phyloP scores from a whole-genome alignment of 2,888 invertebrate genomes.

The Dyspetes luteomarginatus region DNA sequence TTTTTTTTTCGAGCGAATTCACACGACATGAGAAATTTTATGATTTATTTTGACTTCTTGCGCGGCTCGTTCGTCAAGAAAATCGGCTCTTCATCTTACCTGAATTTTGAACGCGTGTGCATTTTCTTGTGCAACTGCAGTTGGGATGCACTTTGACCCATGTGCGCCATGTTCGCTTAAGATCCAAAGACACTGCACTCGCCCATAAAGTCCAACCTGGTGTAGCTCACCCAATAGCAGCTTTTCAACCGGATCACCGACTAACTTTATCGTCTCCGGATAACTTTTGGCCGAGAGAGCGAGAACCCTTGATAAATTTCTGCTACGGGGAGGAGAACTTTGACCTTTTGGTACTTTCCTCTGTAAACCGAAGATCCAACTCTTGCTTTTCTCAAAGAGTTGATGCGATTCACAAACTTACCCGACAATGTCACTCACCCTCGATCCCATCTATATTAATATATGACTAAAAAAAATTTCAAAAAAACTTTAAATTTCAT shows the following conservation, averaged over 20 bases:
- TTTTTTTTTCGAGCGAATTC: too few relatives aligned
- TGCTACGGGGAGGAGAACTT: conserved; percentile 48
- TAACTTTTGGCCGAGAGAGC: conserved; percentile 48
- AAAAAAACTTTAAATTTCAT: too few relatives aligned
- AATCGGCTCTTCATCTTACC: conserved; percentile 57
- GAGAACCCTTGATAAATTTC: conserved; percentile 65
- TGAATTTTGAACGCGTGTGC: background rate
- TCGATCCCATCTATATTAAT: too few relatives aligned
- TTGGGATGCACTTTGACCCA: conserved; percentile 56
- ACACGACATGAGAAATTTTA: conserved; percentile 1
- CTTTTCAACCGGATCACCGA: conserved; percentile 16
- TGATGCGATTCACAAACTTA: conserved; percentile 35
- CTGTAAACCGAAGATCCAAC: conserved; percentile 51
- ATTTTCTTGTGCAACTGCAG: conserved; percentile 38
- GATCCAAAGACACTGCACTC: conserved; percentile 15
- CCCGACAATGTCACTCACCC: conserved; percentile 41
- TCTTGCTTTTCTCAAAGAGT: conserved; percentile 31
- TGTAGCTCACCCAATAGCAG: conserved; percentile 33
- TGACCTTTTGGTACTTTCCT: conserved; percentile 42
- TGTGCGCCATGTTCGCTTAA: conserved; percentile 50
- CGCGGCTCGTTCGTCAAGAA: conserved; percentile 45
- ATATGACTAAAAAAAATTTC: too few relatives aligned
- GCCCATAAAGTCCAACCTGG: background rate
- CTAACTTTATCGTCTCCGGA: conserved; percentile 55
- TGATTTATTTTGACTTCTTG: conserved; percentile 66